Evolutionary conservation across 2,113 vertebrate species (phyloP).

Genomic region (Puntigrus tetrazona): DNA sequence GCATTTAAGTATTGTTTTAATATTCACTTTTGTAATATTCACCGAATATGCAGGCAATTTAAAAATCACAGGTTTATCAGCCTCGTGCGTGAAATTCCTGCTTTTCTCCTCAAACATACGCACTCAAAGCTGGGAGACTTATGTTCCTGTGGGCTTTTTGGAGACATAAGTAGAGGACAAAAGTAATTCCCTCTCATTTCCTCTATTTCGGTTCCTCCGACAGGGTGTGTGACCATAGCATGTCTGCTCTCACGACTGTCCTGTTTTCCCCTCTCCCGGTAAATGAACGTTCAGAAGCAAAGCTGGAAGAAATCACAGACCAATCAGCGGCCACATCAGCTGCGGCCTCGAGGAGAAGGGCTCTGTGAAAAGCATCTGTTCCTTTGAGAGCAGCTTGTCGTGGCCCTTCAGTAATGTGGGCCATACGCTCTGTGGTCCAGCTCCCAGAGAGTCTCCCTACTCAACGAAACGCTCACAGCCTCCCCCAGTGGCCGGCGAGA

Average conservation of each 20-base stretch:
- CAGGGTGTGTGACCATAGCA: conserved; percentile 25
- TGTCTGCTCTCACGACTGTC: conserved; percentile 13
- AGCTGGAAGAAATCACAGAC: conserved; percentile 27
- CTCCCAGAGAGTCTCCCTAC: not conserved
- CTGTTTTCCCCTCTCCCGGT: not conserved
- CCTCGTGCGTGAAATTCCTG: not conserved
- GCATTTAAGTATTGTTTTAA: no score
- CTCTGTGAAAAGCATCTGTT: conserved; percentile 17
- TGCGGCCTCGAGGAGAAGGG: not conserved
- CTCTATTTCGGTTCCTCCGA: conserved; percentile 19
- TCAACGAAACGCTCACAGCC: conserved; percentile 48
- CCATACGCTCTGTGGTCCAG: not conserved
- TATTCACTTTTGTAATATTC: not conserved
- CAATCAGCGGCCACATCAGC: not conserved
- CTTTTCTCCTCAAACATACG: not conserved
- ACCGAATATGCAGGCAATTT: not conserved
- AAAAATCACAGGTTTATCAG: not conserved
- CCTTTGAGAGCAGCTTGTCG: conserved; percentile 15
- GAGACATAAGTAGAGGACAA: not conserved
- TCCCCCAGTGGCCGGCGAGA: conserved; percentile 55
- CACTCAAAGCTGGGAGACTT: conserved; percentile 13
- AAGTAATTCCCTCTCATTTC: conserved; percentile 45
- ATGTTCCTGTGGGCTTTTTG: not conserved
- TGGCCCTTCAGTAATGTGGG: conserved; percentile 17
- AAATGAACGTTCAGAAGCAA: conserved; percentile 22